Percentiles rank a stretch among this genome's conserved stretches.
Conservation (phyloP, 1,140 invertebrate species). For the Microplitis demolitor region DNA sequence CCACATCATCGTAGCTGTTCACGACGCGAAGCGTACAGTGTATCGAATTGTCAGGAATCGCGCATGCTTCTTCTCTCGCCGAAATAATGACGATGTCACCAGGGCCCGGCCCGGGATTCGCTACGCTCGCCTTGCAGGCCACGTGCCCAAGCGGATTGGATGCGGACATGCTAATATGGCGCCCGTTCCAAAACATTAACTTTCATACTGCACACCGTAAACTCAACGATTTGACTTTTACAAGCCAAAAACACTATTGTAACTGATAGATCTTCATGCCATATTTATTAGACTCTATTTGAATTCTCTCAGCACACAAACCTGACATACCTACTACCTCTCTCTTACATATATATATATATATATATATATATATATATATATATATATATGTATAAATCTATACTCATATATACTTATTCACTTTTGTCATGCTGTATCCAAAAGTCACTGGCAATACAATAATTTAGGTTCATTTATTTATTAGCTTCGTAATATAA, state of each 20-base stretch:
- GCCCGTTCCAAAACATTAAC: constrained; percentile 62
- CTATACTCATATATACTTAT: too few species aligned
- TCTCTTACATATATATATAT: too few species aligned
- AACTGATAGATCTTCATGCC: background rate
- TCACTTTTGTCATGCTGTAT: too few species aligned
- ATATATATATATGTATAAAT: too few species aligned
- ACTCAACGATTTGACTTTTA: constrained; percentile 26
- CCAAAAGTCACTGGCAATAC: too few species aligned
- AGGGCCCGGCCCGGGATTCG: constrained; percentile 49
- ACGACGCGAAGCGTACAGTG: constrained; percentile 19
- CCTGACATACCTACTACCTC: too few species aligned
- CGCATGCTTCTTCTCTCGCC: constrained; percentile 59
- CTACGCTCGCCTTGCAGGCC: constrained; percentile 41
- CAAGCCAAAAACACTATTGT: constrained; percentile 17
- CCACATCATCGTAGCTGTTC: constrained; percentile 37
- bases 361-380: too few species aligned
- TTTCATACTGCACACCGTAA: constrained; percentile 27
- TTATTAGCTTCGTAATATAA: too few species aligned
- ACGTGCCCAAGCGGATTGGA: constrained; percentile 59
- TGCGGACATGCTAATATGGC: constrained; percentile 61
- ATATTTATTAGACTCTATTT: too few species aligned
- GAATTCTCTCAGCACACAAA: too few species aligned
- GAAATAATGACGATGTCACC: constrained; percentile 62
- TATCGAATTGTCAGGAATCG: constrained; percentile 31
- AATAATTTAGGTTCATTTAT: too few species aligned